These are phyloP conservation scores for Drosophila flavopinicola DNA, from an alignment of 2,888 invertebrate species.

Conservation along the genomic window DNA sequence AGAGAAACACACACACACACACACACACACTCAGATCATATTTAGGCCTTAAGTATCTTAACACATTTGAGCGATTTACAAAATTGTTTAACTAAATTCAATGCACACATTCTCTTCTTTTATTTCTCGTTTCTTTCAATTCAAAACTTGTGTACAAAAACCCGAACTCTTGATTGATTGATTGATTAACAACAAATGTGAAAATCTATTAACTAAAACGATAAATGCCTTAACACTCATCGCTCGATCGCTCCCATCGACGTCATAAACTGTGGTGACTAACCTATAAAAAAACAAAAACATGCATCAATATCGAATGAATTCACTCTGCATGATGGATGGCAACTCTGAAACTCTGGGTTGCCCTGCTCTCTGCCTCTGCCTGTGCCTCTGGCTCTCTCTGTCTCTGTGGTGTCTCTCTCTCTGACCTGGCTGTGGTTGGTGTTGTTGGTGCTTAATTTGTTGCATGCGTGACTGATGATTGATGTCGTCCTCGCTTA, in stretches of 20 bases:
- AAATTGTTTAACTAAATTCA: constrained; percentile 75
- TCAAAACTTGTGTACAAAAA: constrained; percentile 54
- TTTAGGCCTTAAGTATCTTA: constrained; percentile 50
- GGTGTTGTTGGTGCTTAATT: constrained; percentile 39
- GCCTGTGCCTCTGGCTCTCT: constrained; percentile 5
- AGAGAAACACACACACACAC: constrained; percentile 8
- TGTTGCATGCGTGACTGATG: constrained; percentile 47
- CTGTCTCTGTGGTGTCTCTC: constrained; percentile 22
- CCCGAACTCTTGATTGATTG: constrained; percentile 34
- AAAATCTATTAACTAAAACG: constrained; percentile 41
- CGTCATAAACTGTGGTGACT: constrained; percentile 40
- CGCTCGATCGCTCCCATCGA: constrained; percentile 48
- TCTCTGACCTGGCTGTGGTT: constrained; percentile 26
- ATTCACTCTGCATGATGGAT: constrained; percentile 51
- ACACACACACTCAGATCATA: constrained; percentile 40
- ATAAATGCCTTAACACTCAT: constrained; percentile 51
- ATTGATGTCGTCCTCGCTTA: constrained; percentile 61
- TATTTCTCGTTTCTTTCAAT: constrained; percentile 74
- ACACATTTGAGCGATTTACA: constrained; percentile 33
- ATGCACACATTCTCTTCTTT: constrained; percentile 78
- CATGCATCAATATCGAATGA: constrained; percentile 31
- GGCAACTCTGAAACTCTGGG: constrained; percentile 33
- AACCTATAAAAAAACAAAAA: constrained; percentile 34
- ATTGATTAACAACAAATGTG: constrained; percentile 49
- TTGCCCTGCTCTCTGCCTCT: constrained; percentile 28